Evolutionary conservation across 1,140 invertebrate species (phyloP).

Genomic region (Zaprionus davidi): DNA sequence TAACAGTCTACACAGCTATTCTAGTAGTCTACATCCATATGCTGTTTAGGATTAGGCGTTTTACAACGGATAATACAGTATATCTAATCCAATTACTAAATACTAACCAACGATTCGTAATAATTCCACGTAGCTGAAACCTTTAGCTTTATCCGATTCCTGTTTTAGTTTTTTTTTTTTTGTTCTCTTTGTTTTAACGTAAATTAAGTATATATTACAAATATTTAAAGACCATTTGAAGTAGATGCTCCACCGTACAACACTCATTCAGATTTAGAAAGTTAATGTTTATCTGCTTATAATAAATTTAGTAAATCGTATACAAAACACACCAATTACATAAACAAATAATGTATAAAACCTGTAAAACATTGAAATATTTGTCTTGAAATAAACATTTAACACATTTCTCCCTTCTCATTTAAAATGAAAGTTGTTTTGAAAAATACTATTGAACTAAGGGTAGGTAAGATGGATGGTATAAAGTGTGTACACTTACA

Average conservation of each 20-base stretch:
- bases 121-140: conserved; percentile 61
- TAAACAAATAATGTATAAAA: conserved; percentile 9
- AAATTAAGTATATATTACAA: conserved; percentile 5
- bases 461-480: conserved; percentile 9
- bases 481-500: not conserved
- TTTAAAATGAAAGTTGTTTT: conserved; percentile 36
- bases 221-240: conserved; percentile 9
- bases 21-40: conserved; percentile 15
- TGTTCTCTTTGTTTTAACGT: not conserved
- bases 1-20: conserved; percentile 4
- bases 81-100: conserved; percentile 36
- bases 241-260: conserved; percentile 30
- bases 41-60: conserved; percentile 45
- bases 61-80: conserved; percentile 32
- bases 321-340: conserved; percentile 22
- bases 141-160: conserved; percentile 30
- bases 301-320: conserved; percentile 44
- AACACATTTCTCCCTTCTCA: conserved; percentile 61
- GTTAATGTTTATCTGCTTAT: conserved; percentile 60
- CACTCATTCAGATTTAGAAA: conserved; percentile 51
- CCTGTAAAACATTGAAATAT: conserved; percentile 38
- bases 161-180: not conserved
- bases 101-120: conserved; percentile 65
- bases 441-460: not conserved
- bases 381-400: conserved; percentile 54